Base-by-base conservation (phyloP, 1,140 invertebrate species). In the Nymphalis io region DNA sequence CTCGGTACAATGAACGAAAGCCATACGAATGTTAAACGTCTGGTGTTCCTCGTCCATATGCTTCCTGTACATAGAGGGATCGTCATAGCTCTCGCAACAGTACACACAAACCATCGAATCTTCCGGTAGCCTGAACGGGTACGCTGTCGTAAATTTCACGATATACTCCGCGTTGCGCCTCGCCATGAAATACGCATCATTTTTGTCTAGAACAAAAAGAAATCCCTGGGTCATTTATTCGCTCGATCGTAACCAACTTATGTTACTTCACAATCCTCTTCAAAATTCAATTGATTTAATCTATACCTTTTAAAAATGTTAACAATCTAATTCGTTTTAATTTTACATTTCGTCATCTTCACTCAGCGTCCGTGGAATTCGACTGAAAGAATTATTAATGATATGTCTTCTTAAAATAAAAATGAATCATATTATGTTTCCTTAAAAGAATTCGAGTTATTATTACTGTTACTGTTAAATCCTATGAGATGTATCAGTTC, bases 131-230 rank as follows among this genome's bases (percentile, higher is more conserved):
- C 85, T 84, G 82, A 89, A 88, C 61, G 87, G 88, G 67, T 85
- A 88, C 39, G 78, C 82, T 57, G 87, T 89, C 3, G 82, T 79
- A 76, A 78, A 84, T 79, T 80, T 74, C 76, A 90, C 78, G 60
- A 90, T 73, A 59, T 81, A 66, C 79, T 87, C 80, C 60, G 88
- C 87, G 79, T 90, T 90, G 70, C 77, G 74, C 80, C 82, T 87
- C 69, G 84, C 85, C 79, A 82, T 79, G 74, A 60, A 66, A 83
- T 80, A 81, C 55, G 68, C 79, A 75, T 85, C 82, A 74, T 77
- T 82, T 79, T 74, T 62, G 73, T 85, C 87, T 88, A 89, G 83
- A 89, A 89, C 84, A 89, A 85, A 89, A 81, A 88, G 81, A 88
- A 84, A 86, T 87, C 68, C 79, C 72, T 69, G 62, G 75, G 76